Base-by-base conservation (phyloP, 2,113 vertebrate species). In the Melospiza melodia region DNA sequence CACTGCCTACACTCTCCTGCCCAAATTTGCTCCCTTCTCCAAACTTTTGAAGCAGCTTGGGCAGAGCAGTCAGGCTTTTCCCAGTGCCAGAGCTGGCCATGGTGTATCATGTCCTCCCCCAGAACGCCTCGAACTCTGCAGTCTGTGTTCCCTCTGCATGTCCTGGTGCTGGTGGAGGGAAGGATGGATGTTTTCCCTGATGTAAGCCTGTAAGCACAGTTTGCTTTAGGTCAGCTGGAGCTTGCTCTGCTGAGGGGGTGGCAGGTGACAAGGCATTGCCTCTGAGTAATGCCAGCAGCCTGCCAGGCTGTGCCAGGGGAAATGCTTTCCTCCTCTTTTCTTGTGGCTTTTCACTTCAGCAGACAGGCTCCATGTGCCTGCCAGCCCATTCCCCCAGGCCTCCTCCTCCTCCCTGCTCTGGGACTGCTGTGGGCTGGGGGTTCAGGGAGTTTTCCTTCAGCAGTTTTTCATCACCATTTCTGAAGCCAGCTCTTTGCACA, bases 1-100 rank as follows among this genome's bases (percentile, higher is more conserved):
- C 3, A 0, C 3, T 28, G 27, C 6, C 55, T 10, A 1, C 11
- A 7, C 16, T 66, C 2, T 0, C 20, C 43, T 27, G 2, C 8
- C 33, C 86, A 54, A 37, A 73, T 23, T 12, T 10, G 20, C n/a
- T 72, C 46, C 33, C 12, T 51, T 25, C 71, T 30, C 51, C 35
- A 12, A 43, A 2, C 14, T n/a, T 58, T 10, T 28, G 4, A 3
- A 65, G 41, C 61, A 84, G 51, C 59, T 30, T 2, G 7, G 51
- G 52, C 65, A 25, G 84, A 59, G 71, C 41, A 33, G 61, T 10
- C 20, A 18, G 58, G 44, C 8, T 68, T 27, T n/a, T 63, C 68
- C 73, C 63, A 21, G 41, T 2, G 4, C 51, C 41, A 35, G 84
- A 15, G 12, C 62, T 15, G 52, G 24, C 57, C 15, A 4, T 13